phyloP scores from a whole-genome alignment of 2,888 invertebrate species.

The Euphydryas editha region DNA sequence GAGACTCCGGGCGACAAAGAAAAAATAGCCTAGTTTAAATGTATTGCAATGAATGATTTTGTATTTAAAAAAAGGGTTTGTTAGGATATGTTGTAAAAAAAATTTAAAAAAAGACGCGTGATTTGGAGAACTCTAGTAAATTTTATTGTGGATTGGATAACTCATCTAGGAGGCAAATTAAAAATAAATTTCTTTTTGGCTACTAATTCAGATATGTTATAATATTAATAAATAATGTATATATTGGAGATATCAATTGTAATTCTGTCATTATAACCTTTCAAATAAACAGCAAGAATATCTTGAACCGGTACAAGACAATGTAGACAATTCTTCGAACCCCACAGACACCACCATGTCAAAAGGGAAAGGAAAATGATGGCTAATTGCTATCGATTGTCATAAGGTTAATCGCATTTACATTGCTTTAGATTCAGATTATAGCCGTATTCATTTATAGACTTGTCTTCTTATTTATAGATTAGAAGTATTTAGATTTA shows the following conservation, averaged over 20 bases:
- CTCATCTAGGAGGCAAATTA: too few species aligned
- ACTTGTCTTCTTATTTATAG: neutral
- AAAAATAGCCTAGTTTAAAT: too few species aligned
- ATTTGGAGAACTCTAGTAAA: too few species aligned
- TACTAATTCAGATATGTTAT: too few species aligned
- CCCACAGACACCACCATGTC: slow-evolving; percentile 37
- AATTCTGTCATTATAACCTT: neutral
- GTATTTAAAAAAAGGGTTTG: too few species aligned
- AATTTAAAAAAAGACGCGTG: too few species aligned
- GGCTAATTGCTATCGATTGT: slow-evolving; percentile 3
- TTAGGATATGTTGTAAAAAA: too few species aligned
- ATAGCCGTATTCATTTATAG: neutral
- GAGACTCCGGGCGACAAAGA: too few species aligned
- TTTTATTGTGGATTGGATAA: too few species aligned
- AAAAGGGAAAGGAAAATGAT: slow-evolving; percentile 42
- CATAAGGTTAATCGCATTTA: neutral
- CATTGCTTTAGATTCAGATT: neutral
- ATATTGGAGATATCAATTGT: neutral
- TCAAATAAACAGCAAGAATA: slow-evolving; percentile 32
- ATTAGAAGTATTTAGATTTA: neutral
- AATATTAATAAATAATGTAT: too few species aligned
- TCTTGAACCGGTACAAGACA: slow-evolving; percentile 14
- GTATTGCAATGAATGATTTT: too few species aligned
- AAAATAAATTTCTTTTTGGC: too few species aligned
- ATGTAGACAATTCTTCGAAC: slow-evolving; percentile 21